Conservation (phyloP, 2,113 vertebrate genomes). For the Anguilla rostrata region DNA sequence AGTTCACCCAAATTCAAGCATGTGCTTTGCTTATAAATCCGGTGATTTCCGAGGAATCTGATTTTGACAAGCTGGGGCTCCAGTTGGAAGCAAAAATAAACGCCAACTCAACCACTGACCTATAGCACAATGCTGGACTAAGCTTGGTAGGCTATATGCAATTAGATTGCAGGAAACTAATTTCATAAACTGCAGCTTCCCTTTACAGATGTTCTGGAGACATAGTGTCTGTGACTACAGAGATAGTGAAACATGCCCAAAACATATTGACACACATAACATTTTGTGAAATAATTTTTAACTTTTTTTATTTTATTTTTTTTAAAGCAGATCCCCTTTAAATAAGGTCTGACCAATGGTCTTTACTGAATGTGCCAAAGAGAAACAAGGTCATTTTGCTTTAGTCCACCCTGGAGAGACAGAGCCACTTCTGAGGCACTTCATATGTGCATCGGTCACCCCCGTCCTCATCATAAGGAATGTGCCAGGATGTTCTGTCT, state of each 20-base stretch:
- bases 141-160: no score
- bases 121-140: no score
- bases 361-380: neutral
- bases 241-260: no score
- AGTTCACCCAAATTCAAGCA: no score
- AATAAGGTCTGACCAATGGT: neutral
- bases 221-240: neutral
- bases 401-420: constrained; percentile 65
- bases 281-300: constrained; percentile 9
- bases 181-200: neutral
- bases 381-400: neutral
- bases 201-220: neutral
- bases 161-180: no score
- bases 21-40: no score
- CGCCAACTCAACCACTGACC: no score
- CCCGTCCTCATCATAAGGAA: constrained; percentile 83
- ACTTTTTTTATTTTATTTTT: neutral
- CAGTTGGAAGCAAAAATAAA: neutral
- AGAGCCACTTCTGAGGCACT: constrained; percentile 90
- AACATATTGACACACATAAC: neutral
- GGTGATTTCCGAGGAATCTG: no score
- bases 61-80: neutral
- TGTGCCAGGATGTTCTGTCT: constrained; percentile 81
- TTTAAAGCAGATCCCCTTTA: neutral
- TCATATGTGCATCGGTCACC: constrained; percentile 76